Evolutionary conservation across 1,140 invertebrate species (phyloP).

Genomic region (Delia radicum): DNA sequence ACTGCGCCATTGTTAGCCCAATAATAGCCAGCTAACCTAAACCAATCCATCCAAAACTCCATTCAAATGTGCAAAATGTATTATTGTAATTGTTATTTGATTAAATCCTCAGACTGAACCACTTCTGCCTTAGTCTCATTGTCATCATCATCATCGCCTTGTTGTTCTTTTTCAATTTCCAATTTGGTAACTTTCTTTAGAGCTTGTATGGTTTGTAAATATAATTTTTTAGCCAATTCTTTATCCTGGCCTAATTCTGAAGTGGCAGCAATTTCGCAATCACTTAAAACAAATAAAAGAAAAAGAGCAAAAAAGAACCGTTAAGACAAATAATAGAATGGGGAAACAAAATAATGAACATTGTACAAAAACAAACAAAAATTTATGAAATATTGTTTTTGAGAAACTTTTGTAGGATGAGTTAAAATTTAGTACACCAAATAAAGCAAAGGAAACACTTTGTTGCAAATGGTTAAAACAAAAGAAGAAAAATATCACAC

Average conservation of each 20-base stretch:
- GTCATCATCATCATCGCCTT: not conserved
- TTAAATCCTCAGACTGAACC: not conserved
- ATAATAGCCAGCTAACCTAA: not conserved
- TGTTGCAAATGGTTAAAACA: no score
- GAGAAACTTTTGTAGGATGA: not conserved
- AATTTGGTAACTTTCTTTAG: constrained; percentile 49
- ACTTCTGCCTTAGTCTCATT: not conserved
- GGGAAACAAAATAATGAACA: not conserved
- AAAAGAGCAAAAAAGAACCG: constrained; percentile 14
- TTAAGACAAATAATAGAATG: not conserved
- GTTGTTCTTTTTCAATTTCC: constrained; percentile 44
- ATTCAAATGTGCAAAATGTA: no score
- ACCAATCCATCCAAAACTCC: not conserved
- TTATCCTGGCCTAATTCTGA: constrained; percentile 58
- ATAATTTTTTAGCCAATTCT: constrained; percentile 60
- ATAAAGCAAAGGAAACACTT: no score
- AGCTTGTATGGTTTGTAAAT: constrained; percentile 54
- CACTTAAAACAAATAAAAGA: constrained; percentile 53
- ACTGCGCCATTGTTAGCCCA: not conserved
- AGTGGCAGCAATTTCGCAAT: constrained; percentile 60
- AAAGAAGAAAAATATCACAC: no score
- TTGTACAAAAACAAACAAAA: not conserved
- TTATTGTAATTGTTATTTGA: not conserved
- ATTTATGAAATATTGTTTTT: not conserved
- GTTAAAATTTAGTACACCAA: not conserved